Base-by-base conservation (phyloP, 2,888 invertebrate genomes). In the Halictus quadricinctus region DNA sequence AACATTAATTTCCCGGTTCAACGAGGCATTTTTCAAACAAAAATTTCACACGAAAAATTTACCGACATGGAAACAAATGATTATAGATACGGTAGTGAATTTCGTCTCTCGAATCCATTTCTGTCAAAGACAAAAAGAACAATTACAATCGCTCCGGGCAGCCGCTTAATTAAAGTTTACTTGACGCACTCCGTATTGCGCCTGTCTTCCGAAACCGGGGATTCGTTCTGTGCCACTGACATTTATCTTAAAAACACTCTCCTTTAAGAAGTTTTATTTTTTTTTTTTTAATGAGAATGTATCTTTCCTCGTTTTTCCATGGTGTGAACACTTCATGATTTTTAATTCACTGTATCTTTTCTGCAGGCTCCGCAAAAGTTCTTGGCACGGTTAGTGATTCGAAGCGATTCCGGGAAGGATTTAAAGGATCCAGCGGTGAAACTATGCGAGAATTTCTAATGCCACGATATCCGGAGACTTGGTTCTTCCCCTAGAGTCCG, bases 381-480 rank as follows among this genome's bases (percentile, higher is more conserved):
- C 1, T 8, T 2, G 29, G 29, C 10, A 15, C 36, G 29, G 64
- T 18, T 36, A 29, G 64, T 3, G 36, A 66, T 36, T 66, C 15
- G 8, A 66, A 36, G 29, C 36, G 21, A 69, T 6, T 2, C 41
- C 12, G 21, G 8, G 3, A n/a, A 69, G 69, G 69, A 8, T 69
- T n/a, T 21, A 69, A 41, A n/a, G 69, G 41, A 41, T 69, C 21
- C 41, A 5, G 1, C 21, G 21, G 41, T 12, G 69, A n/a, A 69
- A 69, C 43, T 43, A 69, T 43, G 69, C 41, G 41, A 21, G 69
- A 21, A 69, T 69, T 43, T 69, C 41, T 69, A 69, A 69, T 43
- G 43, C 66, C 7, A 18, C 21, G 18, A 18, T 21, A 29, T 29
- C 66, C 18, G 36, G 29, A 21, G 18, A 18, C 66, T 66, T 18